phyloP scores from a whole-genome alignment of 2,797 vertebrate species.

The Sebastes oblongus region DNA sequence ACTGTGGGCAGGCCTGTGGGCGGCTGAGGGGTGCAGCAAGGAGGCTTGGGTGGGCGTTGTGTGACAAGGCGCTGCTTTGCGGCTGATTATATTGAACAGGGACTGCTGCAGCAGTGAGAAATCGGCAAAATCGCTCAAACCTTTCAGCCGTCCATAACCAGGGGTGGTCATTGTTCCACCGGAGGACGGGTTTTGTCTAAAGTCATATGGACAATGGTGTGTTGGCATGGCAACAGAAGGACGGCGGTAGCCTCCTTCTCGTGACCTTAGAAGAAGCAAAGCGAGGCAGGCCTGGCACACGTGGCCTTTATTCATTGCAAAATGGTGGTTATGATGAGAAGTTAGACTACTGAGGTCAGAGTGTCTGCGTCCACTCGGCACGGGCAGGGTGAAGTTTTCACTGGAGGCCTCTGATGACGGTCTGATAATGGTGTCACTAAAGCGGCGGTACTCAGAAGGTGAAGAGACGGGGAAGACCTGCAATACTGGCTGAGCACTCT shows the following conservation, averaged over 20 bases:
- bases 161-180: conserved; percentile 12
- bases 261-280: conserved; percentile 59
- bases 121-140: conserved; percentile 70
- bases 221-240: conserved; percentile 22
- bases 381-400: conserved; percentile 22
- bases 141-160: conserved; percentile 46
- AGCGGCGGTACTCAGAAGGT: conserved; percentile 63
- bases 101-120: conserved; percentile 81
- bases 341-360: conserved; percentile 75
- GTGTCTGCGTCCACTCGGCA: conserved; percentile 64
- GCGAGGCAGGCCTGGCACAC: conserved; percentile 73
- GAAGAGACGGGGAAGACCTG: conserved; percentile 41
- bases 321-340: conserved; percentile 56
- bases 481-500: conserved; percentile 7
- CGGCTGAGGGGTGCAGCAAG: conserved; percentile 27
- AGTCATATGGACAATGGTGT: conserved; percentile 51
- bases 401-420: conserved; percentile 9
- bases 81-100: conserved; percentile 79
- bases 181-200: conserved; percentile 23
- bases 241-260: conserved; percentile 8
- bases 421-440: conserved; percentile 68
- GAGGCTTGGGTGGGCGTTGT: conserved; percentile 33
- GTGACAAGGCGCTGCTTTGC: conserved; percentile 62
- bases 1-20: conserved; percentile 37
- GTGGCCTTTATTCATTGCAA: conserved; percentile 29